Evolutionary conservation across 2,113 vertebrate genomes (phyloP).

Genomic region (Protobothrops mucrosquamatus): DNA sequence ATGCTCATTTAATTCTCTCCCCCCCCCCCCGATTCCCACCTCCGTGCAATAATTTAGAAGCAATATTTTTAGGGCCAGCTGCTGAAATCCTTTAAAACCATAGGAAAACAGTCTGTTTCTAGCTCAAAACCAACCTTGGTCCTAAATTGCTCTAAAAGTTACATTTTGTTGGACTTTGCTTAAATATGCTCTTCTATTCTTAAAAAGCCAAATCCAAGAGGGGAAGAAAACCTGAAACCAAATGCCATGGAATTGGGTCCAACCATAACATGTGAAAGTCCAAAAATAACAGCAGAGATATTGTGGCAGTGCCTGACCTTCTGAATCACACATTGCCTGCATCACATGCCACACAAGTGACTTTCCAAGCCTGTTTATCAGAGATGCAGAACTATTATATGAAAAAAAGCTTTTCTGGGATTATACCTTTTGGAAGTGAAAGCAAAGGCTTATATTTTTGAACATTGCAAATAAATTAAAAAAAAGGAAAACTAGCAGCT

Average conservation of each 20-base stretch:
- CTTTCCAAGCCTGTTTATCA: neutral
- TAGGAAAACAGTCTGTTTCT: constrained; percentile 4
- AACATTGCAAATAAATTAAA: neutral
- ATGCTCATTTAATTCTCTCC: neutral
- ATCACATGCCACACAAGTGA: constrained; percentile 27
- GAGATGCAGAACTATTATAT: neutral
- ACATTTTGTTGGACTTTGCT: constrained; percentile 58
- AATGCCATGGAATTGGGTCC: constrained; percentile 59
- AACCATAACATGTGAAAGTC: constrained; percentile 66
- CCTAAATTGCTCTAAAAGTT: constrained; percentile 58
- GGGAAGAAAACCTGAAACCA: constrained; percentile 70
- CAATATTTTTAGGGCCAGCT: constrained; percentile 29
- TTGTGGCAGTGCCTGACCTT: constrained; percentile 69
- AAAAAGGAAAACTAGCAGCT: neutral
- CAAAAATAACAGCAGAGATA: constrained; percentile 71
- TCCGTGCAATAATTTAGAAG: neutral
- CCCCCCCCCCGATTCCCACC: neutral
- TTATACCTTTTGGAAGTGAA: neutral
- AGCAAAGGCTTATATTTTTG: neutral
- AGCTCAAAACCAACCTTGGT: constrained; percentile 32
- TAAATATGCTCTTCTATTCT: constrained; percentile 59
- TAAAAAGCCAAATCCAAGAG: constrained; percentile 66
- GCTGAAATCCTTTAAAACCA: constrained; percentile 9
- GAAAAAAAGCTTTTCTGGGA: neutral
- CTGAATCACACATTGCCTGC: constrained; percentile 59